phyloP scores from a whole-genome alignment of 2,113 vertebrate genomes.

The Callipepla squamata region DNA sequence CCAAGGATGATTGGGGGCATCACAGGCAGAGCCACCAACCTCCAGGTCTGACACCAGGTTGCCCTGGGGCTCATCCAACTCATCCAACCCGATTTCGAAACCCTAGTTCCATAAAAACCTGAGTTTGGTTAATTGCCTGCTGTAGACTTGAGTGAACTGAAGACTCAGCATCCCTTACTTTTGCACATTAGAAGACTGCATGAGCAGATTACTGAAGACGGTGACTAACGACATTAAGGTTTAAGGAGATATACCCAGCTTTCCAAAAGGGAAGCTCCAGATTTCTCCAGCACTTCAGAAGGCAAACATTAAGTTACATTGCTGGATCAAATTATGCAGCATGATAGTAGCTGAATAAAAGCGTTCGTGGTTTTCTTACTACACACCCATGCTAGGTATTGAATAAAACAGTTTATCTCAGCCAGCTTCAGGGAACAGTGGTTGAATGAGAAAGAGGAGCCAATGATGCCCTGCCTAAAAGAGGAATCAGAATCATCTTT shows the following conservation, averaged over 20 bases:
- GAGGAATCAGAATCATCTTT: neutral
- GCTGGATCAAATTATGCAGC: neutral
- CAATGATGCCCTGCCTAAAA: neutral
- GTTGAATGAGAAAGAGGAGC: slow-evolving; percentile 3
- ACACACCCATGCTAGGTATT: neutral
- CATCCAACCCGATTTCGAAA: neutral
- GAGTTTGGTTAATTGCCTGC: neutral
- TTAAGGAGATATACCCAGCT: neutral
- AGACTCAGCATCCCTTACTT: neutral
- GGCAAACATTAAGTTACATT: neutral
- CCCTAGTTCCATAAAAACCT: neutral
- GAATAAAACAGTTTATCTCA: neutral
- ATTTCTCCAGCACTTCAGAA: neutral
- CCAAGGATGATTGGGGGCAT: too few species aligned
- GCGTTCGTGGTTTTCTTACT: too few species aligned
- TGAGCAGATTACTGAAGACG: neutral
- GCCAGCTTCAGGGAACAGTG: neutral
- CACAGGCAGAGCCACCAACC: too few species aligned
- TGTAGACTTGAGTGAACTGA: neutral
- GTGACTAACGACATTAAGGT: neutral
- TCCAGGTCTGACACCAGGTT: too few species aligned
- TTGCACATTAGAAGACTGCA: neutral
- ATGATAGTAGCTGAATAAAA: neutral
- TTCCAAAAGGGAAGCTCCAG: neutral
- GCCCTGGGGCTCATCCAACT: too few species aligned